Conservation (phyloP, 1,140 invertebrate genomes). For the Neocloeon triangulifer region DNA sequence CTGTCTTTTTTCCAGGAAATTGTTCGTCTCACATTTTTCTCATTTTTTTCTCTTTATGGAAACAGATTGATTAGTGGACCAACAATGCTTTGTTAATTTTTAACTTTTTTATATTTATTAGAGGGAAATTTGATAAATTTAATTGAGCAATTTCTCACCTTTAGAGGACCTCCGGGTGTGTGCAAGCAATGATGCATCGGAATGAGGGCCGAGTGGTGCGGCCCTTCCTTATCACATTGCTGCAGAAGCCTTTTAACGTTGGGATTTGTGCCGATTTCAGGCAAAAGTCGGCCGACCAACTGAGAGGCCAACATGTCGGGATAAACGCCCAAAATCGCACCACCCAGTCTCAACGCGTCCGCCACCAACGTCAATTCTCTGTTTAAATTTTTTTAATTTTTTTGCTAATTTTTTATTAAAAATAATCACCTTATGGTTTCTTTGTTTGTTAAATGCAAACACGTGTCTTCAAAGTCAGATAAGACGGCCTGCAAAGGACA, state of each 20-base stretch:
- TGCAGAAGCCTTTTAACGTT: slow-evolving; percentile 68
- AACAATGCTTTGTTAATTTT: no score
- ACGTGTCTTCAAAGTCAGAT: slow-evolving; percentile 89
- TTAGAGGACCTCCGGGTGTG: slow-evolving; percentile 89
- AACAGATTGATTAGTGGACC: no score
- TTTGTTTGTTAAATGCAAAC: slow-evolving; percentile 60
- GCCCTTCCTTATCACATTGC: slow-evolving; percentile 73
- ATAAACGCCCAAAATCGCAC: slow-evolving; percentile 69
- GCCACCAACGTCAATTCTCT: slow-evolving; percentile 84
- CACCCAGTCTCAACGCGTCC: slow-evolving; percentile 78
- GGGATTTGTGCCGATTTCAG: slow-evolving; percentile 65
- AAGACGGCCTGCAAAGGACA: slow-evolving; percentile 86
- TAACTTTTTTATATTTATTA: no score
- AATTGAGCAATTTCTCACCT: no score
- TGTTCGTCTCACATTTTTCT: no score
- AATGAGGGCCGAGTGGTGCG: slow-evolving; percentile 68
- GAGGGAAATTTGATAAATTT: no score
- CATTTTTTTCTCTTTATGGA: no score
- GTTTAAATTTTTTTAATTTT: slow-evolving; percentile 4
- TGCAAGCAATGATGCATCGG: slow-evolving; percentile 90
- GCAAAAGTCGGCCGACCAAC: slow-evolving; percentile 73
- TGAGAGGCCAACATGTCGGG: slow-evolving; percentile 93
- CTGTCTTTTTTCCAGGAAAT: no score
- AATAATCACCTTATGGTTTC: slow-evolving; percentile 58
- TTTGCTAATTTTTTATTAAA: background rate